Evolutionary conservation across 2,797 vertebrate species (phyloP).

Genomic region (Myotis planiceps): DNA sequence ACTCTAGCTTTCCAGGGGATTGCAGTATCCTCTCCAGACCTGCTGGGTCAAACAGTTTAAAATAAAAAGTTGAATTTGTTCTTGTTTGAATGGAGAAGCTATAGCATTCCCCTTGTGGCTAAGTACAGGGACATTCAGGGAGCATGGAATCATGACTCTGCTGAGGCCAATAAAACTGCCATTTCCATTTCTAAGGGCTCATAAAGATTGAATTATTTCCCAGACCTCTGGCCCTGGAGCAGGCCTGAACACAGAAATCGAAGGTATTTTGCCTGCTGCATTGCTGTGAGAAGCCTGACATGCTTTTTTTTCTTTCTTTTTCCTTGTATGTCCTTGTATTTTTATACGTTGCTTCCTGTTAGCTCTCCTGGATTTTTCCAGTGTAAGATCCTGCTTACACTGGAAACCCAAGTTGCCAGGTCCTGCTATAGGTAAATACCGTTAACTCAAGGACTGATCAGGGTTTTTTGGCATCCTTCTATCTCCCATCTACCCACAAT

Average conservation of each 20-base stretch:
- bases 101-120: conserved; percentile 56
- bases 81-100: conserved; percentile 63
- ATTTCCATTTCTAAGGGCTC: conserved; percentile 67
- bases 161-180: conserved; percentile 65
- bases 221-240: conserved; percentile 63
- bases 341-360: background rate
- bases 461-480: background rate
- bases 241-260: conserved; percentile 49
- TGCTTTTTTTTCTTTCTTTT: background rate
- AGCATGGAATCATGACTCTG: conserved; percentile 56
- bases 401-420: background rate
- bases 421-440: background rate
- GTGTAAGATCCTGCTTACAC: background rate
- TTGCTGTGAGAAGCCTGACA: conserved; percentile 29
- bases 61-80: conserved; percentile 55
- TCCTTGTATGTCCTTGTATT: background rate
- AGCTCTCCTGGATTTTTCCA: background rate
- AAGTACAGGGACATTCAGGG: background rate
- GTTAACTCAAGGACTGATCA: conserved; percentile 1
- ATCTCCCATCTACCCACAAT: background rate
- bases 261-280: conserved; percentile 45
- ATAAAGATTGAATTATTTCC: conserved; percentile 70
- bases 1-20: conserved; percentile 17
- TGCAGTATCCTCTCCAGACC: conserved; percentile 14
- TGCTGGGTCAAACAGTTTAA: conserved; percentile 65